Conservation (phyloP, 2,113 vertebrate genomes). For the Ascaphus truei region DNA sequence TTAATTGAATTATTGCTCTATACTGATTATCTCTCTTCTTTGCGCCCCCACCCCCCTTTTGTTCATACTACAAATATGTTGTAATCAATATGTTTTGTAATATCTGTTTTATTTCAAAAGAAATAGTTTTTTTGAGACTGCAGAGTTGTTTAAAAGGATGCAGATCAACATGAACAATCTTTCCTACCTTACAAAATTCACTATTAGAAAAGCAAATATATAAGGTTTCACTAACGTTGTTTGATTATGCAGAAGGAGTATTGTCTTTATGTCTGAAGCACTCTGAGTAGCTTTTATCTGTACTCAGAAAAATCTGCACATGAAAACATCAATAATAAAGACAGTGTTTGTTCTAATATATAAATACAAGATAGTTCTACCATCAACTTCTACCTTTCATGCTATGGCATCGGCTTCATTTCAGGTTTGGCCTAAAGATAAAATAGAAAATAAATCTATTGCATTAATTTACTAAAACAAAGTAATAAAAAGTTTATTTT, state of each 20-base stretch:
- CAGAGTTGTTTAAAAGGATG: background rate
- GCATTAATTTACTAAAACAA: constrained; percentile 42
- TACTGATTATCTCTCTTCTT: too few relatives aligned
- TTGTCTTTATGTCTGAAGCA: constrained; percentile 31
- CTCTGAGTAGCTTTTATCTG: constrained; percentile 38
- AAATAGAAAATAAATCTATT: constrained; percentile 33
- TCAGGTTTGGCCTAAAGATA: constrained; percentile 45
- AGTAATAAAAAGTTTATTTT: constrained; percentile 27
- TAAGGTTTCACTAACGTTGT: constrained; percentile 20
- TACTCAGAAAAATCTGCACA: constrained; percentile 37
- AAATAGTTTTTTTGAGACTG: background rate
- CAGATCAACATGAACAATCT: constrained; percentile 7
- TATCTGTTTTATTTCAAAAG: background rate
- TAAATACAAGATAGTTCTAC: constrained; percentile 41
- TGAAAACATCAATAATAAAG: constrained; percentile 41
- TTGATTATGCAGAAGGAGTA: constrained; percentile 42
- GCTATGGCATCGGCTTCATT: constrained; percentile 42
- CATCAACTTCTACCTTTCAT: constrained; percentile 44
- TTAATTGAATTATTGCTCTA: too few relatives aligned
- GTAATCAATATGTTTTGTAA: too few relatives aligned
- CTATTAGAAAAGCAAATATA: constrained; percentile 9
- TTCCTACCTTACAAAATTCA: background rate
- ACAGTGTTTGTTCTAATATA: constrained; percentile 48
- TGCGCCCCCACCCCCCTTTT: too few relatives aligned
- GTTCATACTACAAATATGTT: too few relatives aligned